phyloP scores from a whole-genome alignment of 2,888 invertebrate species.

The Sphinx pinastri region DNA sequence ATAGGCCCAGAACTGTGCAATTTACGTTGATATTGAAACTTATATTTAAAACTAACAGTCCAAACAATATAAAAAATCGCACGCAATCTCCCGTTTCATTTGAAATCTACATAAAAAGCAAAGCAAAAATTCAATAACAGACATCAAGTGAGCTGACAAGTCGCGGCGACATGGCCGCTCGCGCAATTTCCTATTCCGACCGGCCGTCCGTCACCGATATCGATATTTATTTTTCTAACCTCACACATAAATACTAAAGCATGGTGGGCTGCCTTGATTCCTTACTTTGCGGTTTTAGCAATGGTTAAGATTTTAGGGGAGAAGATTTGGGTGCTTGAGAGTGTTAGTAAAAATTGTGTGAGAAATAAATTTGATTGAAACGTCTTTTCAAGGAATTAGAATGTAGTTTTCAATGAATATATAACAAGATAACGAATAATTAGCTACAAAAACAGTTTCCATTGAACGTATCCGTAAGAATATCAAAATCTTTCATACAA shows the following conservation, averaged over 20 bases:
- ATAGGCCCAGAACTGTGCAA: too few relatives aligned
- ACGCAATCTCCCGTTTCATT: not conserved
- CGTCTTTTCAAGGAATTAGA: too few relatives aligned
- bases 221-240: constrained; percentile 23
- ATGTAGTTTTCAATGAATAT: too few relatives aligned
- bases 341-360: too few relatives aligned
- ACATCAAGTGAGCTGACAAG: constrained; percentile 43
- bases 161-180: constrained; percentile 46
- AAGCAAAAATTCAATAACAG: constrained; percentile 31
- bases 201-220: constrained; percentile 47
- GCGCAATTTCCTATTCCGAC: constrained; percentile 71
- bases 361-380: too few relatives aligned
- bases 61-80: not conserved
- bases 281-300: not conserved
- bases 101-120: not conserved
- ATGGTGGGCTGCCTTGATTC: not conserved
- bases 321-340: too few relatives aligned
- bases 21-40: too few relatives aligned
- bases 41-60: too few relatives aligned
- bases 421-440: not conserved
- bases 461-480: constrained; percentile 4
- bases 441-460: constrained; percentile 9
- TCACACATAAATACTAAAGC: not conserved
- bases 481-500: constrained; percentile 26
- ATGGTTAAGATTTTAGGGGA: not conserved